Evolutionary conservation across 2,888 invertebrate species (phyloP), one percentile per base, ranked within the genome.

Genomic region (Lypha dubia): DNA sequence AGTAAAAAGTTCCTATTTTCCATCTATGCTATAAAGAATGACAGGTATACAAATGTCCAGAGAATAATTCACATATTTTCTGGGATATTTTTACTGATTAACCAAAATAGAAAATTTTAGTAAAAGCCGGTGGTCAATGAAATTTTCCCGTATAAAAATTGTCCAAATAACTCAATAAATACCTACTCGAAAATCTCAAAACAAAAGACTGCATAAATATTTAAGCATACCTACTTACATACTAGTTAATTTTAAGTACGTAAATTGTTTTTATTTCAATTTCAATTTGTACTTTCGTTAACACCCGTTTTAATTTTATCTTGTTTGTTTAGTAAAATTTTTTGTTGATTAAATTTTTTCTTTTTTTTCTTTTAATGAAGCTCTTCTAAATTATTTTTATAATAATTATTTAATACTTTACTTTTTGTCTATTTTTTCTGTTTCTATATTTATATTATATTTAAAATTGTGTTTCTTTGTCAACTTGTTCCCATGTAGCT

Each of bases 71-170:
- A 8, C n/a, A n/a, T 24, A 38, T 5, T 62, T 24, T 35, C 1
- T 41, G 74, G 62, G 51, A 51, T 28, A 49, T 62, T 51, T 41
- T 24, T 13, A 13, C 5, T 20, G 0, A 32, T 49, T 51, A 15
- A 63, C 62, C 41, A 17, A 32, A 0, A 15, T 17, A 28, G 49
- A 41, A 74, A 41, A 63, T 74, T 20, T 44, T 17, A 41, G 1
- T 24, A 49, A 68, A 77, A 58, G 76, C 76, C 76, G 76, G 76
- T 35, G 38, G 13, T 4, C 15, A 56, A n/a, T 35, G 46, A n/a
- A 56, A 41, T 24, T 56, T 53, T 9, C 17, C 38, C 41, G 22
- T 51, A 4, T 32, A 5, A 17, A 1, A 53, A 35, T 44, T 44
- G 0, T 58, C 3, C 1, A 20, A 41, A 20, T 58, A 32, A 67